Evolutionary conservation across 2,888 invertebrate genomes (phyloP).

Genomic region (Cataglyphis altisquamis): DNA sequence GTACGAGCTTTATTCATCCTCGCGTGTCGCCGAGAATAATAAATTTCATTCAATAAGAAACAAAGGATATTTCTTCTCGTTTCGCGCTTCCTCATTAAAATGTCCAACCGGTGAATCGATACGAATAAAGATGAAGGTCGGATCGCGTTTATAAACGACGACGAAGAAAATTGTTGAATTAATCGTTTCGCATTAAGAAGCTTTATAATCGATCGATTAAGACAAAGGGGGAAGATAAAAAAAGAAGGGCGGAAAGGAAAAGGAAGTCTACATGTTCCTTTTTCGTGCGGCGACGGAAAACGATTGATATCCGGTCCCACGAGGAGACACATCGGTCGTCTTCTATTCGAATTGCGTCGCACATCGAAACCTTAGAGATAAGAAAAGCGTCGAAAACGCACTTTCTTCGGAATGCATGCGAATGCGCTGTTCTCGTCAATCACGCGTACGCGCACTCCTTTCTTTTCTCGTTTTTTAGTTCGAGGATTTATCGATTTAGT

Average conservation of each 20-base stretch:
- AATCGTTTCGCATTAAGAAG: conserved; percentile 17
- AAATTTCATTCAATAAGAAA: conserved; percentile 41
- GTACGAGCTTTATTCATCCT: conserved; percentile 23
- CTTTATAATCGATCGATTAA: conserved; percentile 5
- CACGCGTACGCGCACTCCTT: neutral
- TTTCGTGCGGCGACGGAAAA: conserved; percentile 19
- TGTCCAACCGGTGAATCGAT: conserved; percentile 16
- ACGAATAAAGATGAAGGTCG: conserved; percentile 18
- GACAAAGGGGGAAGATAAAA: conserved; percentile 2
- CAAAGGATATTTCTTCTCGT: conserved; percentile 13
- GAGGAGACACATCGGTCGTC: conserved; percentile 21
- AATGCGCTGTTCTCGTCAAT: conserved; percentile 27
- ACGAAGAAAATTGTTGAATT: neutral
- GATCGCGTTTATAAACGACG: neutral
- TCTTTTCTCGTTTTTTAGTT: conserved; percentile 52
- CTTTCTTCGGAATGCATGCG: conserved; percentile 37
- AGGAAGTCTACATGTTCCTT: neutral
- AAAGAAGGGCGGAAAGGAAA: neutral
- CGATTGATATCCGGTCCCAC: conserved; percentile 28
- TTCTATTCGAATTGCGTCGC: conserved; percentile 5
- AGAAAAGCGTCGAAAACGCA: neutral
- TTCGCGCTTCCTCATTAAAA: neutral
- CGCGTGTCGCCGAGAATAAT: conserved; percentile 31
- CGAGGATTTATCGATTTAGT: conserved; percentile 70
- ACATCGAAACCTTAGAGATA: conserved; percentile 30